These are phyloP conservation scores for Cyprinodon brontotheroides DNA, from an alignment of 2,113 vertebrate genomes.

Conservation along the genomic window DNA sequence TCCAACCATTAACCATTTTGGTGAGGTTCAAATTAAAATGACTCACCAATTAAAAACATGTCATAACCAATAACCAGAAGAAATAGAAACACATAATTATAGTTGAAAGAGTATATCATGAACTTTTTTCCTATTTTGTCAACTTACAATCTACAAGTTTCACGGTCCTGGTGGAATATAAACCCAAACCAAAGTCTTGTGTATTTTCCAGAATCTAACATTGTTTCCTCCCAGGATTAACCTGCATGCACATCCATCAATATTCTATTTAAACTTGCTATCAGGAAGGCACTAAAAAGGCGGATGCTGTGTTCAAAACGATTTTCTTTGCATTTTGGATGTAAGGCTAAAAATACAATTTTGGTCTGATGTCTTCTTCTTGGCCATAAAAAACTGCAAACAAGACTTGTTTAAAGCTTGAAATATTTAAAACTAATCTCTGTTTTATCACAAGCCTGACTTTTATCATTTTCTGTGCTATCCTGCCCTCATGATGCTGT, in stretches of 20 bases:
- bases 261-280: neutral
- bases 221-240: too few species aligned
- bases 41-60: neutral
- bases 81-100: neutral
- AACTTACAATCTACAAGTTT: too few species aligned
- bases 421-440: too few species aligned
- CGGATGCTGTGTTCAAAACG: neutral
- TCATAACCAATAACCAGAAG: neutral
- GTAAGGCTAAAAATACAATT: neutral
- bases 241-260: neutral
- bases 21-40: conserved; percentile 1
- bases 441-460: neutral
- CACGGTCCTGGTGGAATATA: too few species aligned
- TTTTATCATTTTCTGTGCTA: neutral
- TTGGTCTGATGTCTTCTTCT: neutral
- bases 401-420: neutral
- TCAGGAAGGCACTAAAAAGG: too few species aligned
- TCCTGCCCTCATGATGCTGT: neutral
- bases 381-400: neutral
- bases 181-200: too few species aligned
- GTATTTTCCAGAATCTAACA: too few species aligned
- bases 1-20: conserved; percentile 8
- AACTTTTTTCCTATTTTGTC: too few species aligned
- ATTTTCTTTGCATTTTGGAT: neutral
- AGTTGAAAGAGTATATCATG: neutral